These are phyloP conservation scores for Spinus pinus DNA, from an alignment of 2,797 vertebrate genomes.

Conservation along the genomic window DNA sequence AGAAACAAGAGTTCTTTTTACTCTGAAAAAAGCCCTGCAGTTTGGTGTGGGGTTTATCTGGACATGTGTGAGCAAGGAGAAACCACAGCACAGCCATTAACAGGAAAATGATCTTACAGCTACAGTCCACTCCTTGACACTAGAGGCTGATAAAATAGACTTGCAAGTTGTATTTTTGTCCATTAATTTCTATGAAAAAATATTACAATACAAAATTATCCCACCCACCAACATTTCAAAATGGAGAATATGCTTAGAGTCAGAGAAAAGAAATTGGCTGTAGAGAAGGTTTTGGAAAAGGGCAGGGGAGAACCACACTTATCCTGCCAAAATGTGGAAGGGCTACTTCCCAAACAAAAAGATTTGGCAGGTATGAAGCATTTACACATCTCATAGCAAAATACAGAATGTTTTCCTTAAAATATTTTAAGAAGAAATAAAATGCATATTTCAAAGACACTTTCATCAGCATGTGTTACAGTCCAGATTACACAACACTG, in stretches of 20 bases:
- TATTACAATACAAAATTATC: background rate
- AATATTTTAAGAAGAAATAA: slow-evolving; percentile 3
- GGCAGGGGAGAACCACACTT: background rate
- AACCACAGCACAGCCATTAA: background rate
- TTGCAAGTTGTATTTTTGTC: background rate
- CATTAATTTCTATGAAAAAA: background rate
- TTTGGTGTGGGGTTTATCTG: background rate
- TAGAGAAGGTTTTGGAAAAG: background rate
- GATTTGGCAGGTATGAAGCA: background rate
- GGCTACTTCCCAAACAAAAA: background rate
- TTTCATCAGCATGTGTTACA: background rate
- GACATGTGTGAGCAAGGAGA: fast-evolving
- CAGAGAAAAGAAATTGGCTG: background rate
- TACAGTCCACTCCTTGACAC: background rate
- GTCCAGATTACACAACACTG: background rate
- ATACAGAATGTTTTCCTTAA: background rate
- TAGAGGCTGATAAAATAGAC: background rate
- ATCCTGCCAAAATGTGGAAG: background rate
- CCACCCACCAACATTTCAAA: background rate
- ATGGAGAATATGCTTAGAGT: background rate
- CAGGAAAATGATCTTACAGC: background rate
- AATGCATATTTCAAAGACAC: background rate
- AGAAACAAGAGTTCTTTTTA: background rate
- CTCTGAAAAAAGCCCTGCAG: background rate
- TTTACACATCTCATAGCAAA: background rate